Conservation (phyloP, 2,888 invertebrate species). For the Cotesia congregata region DNA sequence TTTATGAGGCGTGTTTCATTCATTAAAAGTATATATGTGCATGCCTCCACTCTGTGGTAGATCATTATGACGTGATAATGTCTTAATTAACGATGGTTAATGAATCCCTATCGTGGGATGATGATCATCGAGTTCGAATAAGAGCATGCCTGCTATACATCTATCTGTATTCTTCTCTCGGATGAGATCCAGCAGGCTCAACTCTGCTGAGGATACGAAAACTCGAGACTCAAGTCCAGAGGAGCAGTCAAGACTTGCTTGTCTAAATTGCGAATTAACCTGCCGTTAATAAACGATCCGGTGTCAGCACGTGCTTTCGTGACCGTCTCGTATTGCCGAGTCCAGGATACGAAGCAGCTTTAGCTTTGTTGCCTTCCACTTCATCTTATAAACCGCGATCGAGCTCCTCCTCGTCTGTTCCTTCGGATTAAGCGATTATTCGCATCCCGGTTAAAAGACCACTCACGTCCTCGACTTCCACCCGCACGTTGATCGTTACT, state of each 20-base stretch:
- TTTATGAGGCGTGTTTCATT: conserved; percentile 71
- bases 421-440: conserved; percentile 14
- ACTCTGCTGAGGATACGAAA: too few relatives aligned
- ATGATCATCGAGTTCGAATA: conserved; percentile 59
- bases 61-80: conserved; percentile 71
- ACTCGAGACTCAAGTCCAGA: neutral
- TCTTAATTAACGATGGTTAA: conserved; percentile 70
- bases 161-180: conserved; percentile 20
- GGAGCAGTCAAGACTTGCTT: neutral
- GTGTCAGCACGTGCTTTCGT: conserved; percentile 52
- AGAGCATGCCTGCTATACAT: conserved; percentile 46
- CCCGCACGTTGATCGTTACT: conserved; percentile 15
- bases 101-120: conserved; percentile 67
- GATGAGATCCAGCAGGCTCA: neutral
- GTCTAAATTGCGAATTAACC: conserved; percentile 66
- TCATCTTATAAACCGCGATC: neutral
- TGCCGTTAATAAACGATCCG: conserved; percentile 65
- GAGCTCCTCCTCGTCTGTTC: neutral
- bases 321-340: conserved; percentile 26
- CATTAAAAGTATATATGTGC: conserved; percentile 62
- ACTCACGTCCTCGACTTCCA: conserved; percentile 3
- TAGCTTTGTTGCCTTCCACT: neutral
- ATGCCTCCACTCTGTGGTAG: conserved; percentile 48
- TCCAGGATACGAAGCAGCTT: conserved; percentile 25
- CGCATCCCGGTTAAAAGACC: neutral